phyloP scores from a whole-genome alignment of 2,888 invertebrate species.

The Himalopsyche japonica region DNA sequence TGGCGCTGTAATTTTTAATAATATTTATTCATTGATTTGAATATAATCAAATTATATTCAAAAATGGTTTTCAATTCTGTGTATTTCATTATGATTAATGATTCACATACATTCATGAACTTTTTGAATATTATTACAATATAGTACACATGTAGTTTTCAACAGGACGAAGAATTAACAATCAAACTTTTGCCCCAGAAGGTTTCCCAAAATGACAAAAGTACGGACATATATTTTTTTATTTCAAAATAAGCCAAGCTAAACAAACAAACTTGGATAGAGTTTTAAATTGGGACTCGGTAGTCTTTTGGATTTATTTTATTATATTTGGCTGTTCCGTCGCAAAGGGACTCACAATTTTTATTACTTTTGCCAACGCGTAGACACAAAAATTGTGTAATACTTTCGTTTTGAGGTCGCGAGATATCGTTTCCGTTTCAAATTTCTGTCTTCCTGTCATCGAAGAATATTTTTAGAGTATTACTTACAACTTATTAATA shows the following conservation, averaged over 20 bases:
- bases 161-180: not conserved
- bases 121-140: too few species aligned
- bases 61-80: too few species aligned
- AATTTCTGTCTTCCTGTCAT: not conserved
- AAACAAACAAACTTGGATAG: conserved; percentile 17
- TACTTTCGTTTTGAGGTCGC: not conserved
- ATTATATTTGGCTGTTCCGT: not conserved
- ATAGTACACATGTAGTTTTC: too few species aligned
- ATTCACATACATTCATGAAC: too few species aligned
- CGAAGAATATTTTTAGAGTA: not conserved
- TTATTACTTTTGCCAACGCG: not conserved
- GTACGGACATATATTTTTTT: not conserved
- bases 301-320: not conserved
- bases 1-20: too few species aligned
- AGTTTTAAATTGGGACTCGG: conserved; percentile 19
- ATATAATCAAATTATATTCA: too few species aligned
- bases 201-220: not conserved
- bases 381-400: not conserved
- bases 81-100: too few species aligned
- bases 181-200: not conserved
- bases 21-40: too few species aligned
- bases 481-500: too few species aligned
- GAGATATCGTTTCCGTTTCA: not conserved
- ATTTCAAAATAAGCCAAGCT: not conserved
- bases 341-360: not conserved